Evolutionary conservation across 2,113 vertebrate species (phyloP), one percentile per base, ranked within the genome.

Genomic region (Hassar affinis): DNA sequence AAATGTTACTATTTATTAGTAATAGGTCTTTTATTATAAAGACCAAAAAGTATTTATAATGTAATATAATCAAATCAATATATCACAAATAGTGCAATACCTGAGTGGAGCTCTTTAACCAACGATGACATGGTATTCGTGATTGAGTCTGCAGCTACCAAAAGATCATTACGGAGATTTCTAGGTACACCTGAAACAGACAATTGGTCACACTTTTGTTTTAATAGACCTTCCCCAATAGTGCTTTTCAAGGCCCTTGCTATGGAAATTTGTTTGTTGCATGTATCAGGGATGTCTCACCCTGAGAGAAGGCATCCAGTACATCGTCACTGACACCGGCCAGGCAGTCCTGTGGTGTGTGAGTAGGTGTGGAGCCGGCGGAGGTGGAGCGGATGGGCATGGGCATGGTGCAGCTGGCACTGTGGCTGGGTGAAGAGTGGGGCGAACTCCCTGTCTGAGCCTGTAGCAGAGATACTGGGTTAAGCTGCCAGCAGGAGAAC

Each of bases 81-180:
- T 22, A 1, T 71, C 2, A n/a, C 11, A 49, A 47, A 72, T 11
- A 57, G 14, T 72, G 27, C 54, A 84, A 30, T 86, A 99, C 97
- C 97, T 81, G 97, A 98, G 84, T 98, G 97, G 0, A 99, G 97
- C 88, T 99, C 97, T 92, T 98, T 98, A 90, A 99, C 97, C 93
- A 98, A 93, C 0, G 97, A 99, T 0, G 96, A 98, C 97, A 98
- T 95, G 84, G 97, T 98, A 93, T 97, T 97, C 89, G 97, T 99
- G 91, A 99, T 97, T 61, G 97, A 99, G 74, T 99, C 97, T 0
- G 97, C 97, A 1, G 97, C 97, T 75, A 98, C 97, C 92, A 98
- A 93, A 86, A 99, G 94, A 90, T 99, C 97, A 0, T 96, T 97
- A 82, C 93, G 96, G 81, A 98, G 97, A 91, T 98, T 98, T 90